Evolutionary conservation across 2,113 vertebrate genomes (phyloP).

Genomic region (Verasper variegatus): DNA sequence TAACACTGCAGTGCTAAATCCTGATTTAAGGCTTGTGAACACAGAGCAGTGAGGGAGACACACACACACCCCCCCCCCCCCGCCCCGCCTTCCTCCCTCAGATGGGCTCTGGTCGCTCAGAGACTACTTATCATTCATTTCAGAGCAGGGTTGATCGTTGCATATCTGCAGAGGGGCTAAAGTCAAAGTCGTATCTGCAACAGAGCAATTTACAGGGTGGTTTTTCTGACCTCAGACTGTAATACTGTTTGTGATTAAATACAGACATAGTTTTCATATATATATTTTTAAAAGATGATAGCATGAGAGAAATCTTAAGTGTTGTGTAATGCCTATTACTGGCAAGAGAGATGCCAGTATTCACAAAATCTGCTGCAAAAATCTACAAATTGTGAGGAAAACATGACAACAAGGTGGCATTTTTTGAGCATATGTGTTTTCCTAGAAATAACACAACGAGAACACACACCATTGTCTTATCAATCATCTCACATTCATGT

Average conservation of each 20-base stretch:
- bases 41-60: constrained; percentile 38
- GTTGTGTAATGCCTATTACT: constrained; percentile 29
- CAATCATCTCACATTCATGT: background rate
- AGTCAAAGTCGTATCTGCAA: constrained; percentile 46
- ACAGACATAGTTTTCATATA: background rate
- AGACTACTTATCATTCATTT: constrained; percentile 44
- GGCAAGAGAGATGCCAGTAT: constrained; percentile 14
- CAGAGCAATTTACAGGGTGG: constrained; percentile 6
- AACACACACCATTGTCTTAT: background rate
- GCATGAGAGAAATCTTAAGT: background rate
- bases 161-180: constrained; percentile 30
- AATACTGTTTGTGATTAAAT: background rate
- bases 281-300: background rate
- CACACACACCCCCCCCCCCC: too few species aligned
- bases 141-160: constrained; percentile 30
- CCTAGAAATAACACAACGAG: background rate
- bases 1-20: constrained; percentile 53
- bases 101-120: constrained; percentile 6
- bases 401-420: constrained; percentile 4
- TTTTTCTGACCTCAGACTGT: background rate
- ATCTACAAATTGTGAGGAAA: background rate
- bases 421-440: constrained; percentile 4
- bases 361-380: constrained; percentile 16
- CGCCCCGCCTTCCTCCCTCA: constrained; percentile 8
- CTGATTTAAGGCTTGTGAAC: constrained; percentile 56